A percentile compares a stretch with the other conserved stretches of the same genome.
These are phyloP conservation scores for Nannobrachium achirus DNA, from an alignment of 2,113 vertebrate genomes.

Conservation along the genomic window DNA sequence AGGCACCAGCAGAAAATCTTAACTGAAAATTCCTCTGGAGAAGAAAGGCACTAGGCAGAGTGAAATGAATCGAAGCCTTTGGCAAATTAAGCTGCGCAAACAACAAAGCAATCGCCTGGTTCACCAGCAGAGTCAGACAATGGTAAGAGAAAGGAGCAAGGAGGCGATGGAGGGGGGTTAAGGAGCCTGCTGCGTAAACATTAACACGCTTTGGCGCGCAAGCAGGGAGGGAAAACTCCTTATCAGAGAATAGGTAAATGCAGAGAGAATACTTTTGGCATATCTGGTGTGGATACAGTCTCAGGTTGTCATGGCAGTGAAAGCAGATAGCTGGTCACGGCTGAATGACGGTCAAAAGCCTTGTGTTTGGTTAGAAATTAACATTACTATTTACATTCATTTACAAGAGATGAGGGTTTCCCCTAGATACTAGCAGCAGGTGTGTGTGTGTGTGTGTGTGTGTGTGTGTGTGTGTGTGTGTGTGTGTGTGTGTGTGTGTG, in stretches of 20 bases:
- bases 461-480: too few relatives aligned
- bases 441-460: too few relatives aligned
- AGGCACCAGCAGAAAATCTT: slow-evolving; percentile 13
- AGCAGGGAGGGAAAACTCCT: slow-evolving; percentile 61
- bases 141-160: slow-evolving; percentile 12
- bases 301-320: background rate
- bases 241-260: slow-evolving; percentile 19
- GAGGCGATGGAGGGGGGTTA: slow-evolving; percentile 26
- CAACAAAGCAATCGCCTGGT: slow-evolving; percentile 41
- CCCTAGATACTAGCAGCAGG: too few relatives aligned
- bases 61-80: slow-evolving; percentile 28
- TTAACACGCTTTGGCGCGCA: slow-evolving; percentile 59
- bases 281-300: slow-evolving; percentile 1
- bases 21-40: background rate
- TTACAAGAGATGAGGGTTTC: background rate
- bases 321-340: background rate
- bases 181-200: slow-evolving; percentile 65
- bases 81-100: slow-evolving; percentile 52
- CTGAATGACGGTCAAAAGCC: background rate
- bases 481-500: too few relatives aligned
- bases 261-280: background rate
- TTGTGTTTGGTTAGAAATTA: background rate
- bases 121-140: slow-evolving; percentile 47
- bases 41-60: slow-evolving; percentile 11
- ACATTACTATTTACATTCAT: background rate